These are phyloP conservation scores for Neomicropteryx cornuta DNA, from an alignment of 1,140 invertebrate species.

Conservation along the genomic window DNA sequence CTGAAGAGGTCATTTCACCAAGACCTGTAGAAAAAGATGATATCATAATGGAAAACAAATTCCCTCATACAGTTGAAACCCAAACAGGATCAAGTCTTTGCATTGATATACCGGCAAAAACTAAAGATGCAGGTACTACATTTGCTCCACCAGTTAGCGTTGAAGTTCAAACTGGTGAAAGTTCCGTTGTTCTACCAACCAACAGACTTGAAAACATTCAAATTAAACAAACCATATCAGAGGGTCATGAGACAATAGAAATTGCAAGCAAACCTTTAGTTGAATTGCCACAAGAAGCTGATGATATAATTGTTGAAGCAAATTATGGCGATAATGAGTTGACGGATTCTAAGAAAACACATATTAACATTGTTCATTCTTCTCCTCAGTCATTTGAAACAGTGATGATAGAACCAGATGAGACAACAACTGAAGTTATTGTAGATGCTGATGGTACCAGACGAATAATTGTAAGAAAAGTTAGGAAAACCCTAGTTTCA, in stretches of 20 bases:
- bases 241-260: conserved; percentile 64
- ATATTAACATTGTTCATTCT: conserved; percentile 52
- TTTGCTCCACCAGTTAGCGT: conserved; percentile 41
- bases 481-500: conserved; percentile 43
- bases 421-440: conserved; percentile 65
- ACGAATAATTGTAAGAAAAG: conserved; percentile 63
- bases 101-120: conserved; percentile 23
- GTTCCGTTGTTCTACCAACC: conserved; percentile 19
- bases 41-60: neutral
- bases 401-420: conserved; percentile 62
- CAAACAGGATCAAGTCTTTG: conserved; percentile 45
- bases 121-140: conserved; percentile 34
- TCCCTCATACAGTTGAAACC: conserved; percentile 30
- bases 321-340: conserved; percentile 48
- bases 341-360: conserved; percentile 37
- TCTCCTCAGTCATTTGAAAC: conserved; percentile 69
- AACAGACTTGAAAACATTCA: conserved; percentile 54
- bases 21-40: conserved; percentile 13
- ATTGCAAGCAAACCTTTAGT: conserved; percentile 54
- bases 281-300: conserved; percentile 35
- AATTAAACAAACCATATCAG: conserved; percentile 53
- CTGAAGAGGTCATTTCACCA: conserved; percentile 40
- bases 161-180: conserved; percentile 49
- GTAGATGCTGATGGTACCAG: conserved; percentile 72
- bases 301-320: conserved; percentile 57